Evolutionary conservation across 1,140 invertebrate genomes (phyloP).

Genomic region (Drosophila ambigua): DNA sequence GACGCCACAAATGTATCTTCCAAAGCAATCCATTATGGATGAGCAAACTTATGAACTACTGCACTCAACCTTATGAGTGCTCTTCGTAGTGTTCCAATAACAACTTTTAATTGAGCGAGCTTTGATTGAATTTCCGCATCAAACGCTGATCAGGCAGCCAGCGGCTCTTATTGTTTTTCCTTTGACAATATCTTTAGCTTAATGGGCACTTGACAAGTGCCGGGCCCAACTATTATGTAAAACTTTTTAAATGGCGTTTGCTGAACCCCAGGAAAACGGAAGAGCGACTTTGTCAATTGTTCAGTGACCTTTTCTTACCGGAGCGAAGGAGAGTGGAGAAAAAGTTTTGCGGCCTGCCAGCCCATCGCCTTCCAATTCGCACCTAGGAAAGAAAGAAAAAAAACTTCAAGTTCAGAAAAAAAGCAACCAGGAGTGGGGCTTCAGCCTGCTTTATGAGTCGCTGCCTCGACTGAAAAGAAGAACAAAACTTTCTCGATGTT

Average conservation of each 20-base stretch:
- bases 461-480: constrained; percentile 29
- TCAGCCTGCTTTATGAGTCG: constrained; percentile 43
- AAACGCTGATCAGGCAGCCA: constrained; percentile 2
- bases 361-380: constrained; percentile 22
- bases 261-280: constrained; percentile 27
- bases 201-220: constrained; percentile 56
- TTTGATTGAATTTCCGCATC: constrained; percentile 20
- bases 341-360: constrained; percentile 38
- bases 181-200: constrained; percentile 35
- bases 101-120: constrained; percentile 55
- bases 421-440: constrained; percentile 36
- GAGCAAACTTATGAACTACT: background rate
- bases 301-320: constrained; percentile 70
- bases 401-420: constrained; percentile 44
- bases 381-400: constrained; percentile 33
- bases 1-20: no score
- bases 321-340: constrained; percentile 12
- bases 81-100: constrained; percentile 1
- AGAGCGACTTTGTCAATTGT: constrained; percentile 66
- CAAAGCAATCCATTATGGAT: background rate
- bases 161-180: constrained; percentile 14
- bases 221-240: constrained; percentile 58
- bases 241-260: constrained; percentile 71
- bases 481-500: constrained; percentile 69
- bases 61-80: background rate